Percentiles rank a stretch among this genome's conserved stretches.
These are phyloP conservation scores for Leucophenga maculata DNA, from an alignment of 2,888 invertebrate species.

Conservation along the genomic window DNA sequence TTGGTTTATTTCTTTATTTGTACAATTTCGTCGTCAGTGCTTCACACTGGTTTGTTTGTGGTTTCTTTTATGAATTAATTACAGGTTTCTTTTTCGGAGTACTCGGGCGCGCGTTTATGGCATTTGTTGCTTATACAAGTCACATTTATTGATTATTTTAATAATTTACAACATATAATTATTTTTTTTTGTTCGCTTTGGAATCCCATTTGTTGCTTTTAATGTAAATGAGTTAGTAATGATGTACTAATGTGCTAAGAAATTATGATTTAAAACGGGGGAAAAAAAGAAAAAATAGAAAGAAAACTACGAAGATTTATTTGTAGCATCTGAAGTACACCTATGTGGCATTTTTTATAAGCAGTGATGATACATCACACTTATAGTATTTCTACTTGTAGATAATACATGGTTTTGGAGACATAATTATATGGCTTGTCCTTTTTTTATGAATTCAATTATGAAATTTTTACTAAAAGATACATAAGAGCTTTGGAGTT, in stretches of 20 bases:
- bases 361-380: too few relatives aligned
- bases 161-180: constrained; percentile 27
- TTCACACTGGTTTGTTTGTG: not conserved
- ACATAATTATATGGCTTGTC: too few relatives aligned
- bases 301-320: too few relatives aligned
- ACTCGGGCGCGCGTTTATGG: constrained; percentile 1
- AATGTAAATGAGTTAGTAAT: too few relatives aligned
- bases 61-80: constrained; percentile 6
- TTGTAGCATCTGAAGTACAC: too few relatives aligned
- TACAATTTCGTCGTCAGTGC: not conserved
- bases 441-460: too few relatives aligned
- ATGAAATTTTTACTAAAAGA: constrained; percentile 16
- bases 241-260: not conserved
- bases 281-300: not conserved
- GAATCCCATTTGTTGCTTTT: not conserved
- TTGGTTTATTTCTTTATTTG: constrained; percentile 8
- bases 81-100: not conserved
- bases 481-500: too few relatives aligned
- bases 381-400: too few relatives aligned
- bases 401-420: too few relatives aligned
- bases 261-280: constrained; percentile 42
- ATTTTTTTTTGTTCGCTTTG: constrained; percentile 28
- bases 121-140: constrained; percentile 1
- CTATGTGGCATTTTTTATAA: too few relatives aligned
- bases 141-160: constrained; percentile 2